Conservation (phyloP, 2,797 vertebrate genomes). For the Parambassis ranga region DNA sequence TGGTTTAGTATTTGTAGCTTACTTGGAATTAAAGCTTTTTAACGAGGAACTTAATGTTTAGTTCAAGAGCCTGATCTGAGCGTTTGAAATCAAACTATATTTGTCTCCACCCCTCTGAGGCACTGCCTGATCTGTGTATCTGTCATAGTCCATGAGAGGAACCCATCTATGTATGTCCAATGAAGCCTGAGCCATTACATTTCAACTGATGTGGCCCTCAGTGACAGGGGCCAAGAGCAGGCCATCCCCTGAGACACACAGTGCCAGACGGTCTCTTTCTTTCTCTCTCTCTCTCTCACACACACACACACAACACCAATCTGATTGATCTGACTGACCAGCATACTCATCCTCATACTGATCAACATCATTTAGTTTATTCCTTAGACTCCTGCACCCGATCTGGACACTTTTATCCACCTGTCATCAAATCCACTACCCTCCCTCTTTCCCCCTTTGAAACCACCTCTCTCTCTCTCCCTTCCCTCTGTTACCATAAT, state of each 20-base stretch:
- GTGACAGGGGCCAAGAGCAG: conserved; percentile 32
- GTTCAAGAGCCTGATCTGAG: neutral
- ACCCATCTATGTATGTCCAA: conserved; percentile 64
- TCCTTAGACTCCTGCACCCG: conserved; percentile 1
- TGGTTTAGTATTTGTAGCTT: neutral
- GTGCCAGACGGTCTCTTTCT: conserved; percentile 10
- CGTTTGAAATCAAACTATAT: neutral
- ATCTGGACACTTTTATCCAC: neutral
- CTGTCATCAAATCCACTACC: conserved; percentile 3
- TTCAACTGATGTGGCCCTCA: conserved; percentile 56
- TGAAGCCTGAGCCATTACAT: conserved; percentile 65
- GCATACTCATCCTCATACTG: conserved; percentile 17
- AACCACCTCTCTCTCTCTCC: conserved; percentile 1
- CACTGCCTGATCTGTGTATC: conserved; percentile 7
- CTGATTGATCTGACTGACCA: conserved; percentile 37
- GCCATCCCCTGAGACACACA: conserved; percentile 36
- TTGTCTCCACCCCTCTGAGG: neutral
- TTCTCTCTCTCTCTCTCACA: neutral
- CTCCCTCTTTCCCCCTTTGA: neutral
- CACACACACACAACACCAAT: neutral
- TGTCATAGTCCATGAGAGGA: conserved; percentile 22
- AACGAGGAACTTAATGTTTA: neutral
- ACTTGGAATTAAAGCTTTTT: neutral
- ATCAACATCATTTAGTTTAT: conserved; percentile 3
- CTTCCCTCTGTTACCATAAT: conserved; percentile 28